Evolutionary conservation across 2,797 vertebrate genomes (phyloP).

Genomic region (Danionella dracula): DNA sequence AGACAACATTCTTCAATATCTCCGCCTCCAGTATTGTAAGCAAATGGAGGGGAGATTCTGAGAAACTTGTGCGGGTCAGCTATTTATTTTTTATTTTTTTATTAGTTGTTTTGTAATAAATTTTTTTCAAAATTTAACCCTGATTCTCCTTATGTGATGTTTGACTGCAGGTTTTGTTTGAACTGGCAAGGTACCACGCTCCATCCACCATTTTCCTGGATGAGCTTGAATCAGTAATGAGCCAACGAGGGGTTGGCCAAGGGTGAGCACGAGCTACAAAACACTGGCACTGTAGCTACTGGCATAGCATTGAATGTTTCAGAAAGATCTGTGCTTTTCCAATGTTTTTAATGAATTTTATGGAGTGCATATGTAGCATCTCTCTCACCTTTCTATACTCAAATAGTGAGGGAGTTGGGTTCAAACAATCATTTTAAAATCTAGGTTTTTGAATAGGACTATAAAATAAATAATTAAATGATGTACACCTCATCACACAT

Average conservation of each 20-base stretch:
- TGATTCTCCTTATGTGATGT: neutral
- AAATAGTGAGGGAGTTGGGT: too few species aligned
- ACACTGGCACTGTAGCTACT: neutral
- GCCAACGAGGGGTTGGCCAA: conserved; percentile 78
- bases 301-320: too few species aligned
- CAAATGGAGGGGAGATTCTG: conserved; percentile 97
- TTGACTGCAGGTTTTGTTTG: conserved; percentile 82
- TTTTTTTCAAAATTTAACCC: neutral
- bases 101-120: neutral
- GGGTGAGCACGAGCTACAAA: conserved; percentile 64
- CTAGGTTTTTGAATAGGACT: too few species aligned
- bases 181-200: conserved; percentile 90
- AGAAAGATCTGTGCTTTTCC: too few species aligned
- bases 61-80: conserved; percentile 90
- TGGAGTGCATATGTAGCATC: too few species aligned
- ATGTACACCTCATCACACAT: too few species aligned
- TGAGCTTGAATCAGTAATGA: conserved; percentile 94
- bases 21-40: conserved; percentile 95
- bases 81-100: neutral
- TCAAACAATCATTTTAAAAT: too few species aligned
- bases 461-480: too few species aligned
- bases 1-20: conserved; percentile 96
- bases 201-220: conserved; percentile 97
- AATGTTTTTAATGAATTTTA: too few species aligned
- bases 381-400: too few species aligned